Evolutionary conservation across 2,797 vertebrate species (phyloP), one percentile per base, ranked within the genome.

Genomic region (Triplophysa yarkandensis): DNA sequence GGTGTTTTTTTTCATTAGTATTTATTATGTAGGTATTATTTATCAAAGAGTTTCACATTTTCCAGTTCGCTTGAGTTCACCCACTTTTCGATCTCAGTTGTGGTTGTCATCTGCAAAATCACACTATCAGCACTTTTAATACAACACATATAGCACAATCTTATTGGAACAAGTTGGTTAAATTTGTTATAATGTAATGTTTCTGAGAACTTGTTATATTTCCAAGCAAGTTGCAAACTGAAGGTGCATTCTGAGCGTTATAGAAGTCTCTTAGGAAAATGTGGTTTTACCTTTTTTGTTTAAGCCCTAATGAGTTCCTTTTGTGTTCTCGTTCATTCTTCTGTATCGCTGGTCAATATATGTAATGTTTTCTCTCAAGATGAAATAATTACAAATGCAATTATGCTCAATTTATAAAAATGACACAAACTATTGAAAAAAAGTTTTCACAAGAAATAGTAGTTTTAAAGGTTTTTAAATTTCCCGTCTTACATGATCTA

Each of bases 401-500:
- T 69, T 57, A 13, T 63, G 39, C 43, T 69, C 34, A 21, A 19
- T 30, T 4, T 73, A 30, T 54, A 9, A n/a, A 55, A 64, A 73
- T 52, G 30, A 6, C 4, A 17, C 48, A 41, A 64, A 41, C n/a
- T 36, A 32, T 28, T 39, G 0, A 34, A 21, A 28, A 4, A 17
- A 1, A 57, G 14, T 32, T 57, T 57, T 30, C 27, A 6, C 9
- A 30, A 1, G 1, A 10, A 14, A 13, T 54, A 16, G 13, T 63
- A 41, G 9, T 32, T 32, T 58, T 17, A 13, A 8, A 6, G 10
- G 6, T 71, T 71, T 19, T 21, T 8, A 30, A 41, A 17, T 17
- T 36, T 30, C 1, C 11, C 30, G 21, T 6, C 23, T 54, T 72
- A 4, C 23, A 4, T 32, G 48, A 54, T 72, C 19, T 8, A 63